Conservation (phyloP, 2,888 invertebrate species). For the Meandrusa payeni region DNA sequence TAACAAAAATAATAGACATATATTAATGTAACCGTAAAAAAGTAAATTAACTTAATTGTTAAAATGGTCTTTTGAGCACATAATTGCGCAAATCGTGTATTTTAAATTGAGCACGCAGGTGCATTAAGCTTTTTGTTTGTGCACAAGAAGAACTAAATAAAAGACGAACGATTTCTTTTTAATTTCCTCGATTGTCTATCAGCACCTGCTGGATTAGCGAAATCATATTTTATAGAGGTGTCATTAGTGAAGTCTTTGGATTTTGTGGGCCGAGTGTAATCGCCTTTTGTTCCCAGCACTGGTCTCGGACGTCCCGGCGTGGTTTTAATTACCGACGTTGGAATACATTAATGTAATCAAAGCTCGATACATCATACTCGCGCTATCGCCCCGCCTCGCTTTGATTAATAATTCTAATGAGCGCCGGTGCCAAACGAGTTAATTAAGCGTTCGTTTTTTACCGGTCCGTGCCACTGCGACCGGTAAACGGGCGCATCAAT, state of each 20-base stretch:
- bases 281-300: constrained; percentile 41
- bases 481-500: constrained; percentile 77
- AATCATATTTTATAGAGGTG: constrained; percentile 47
- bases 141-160: constrained; percentile 2
- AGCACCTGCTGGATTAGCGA: constrained; percentile 43
- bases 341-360: constrained; percentile 78
- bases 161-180: constrained; percentile 23
- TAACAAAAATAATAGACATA: too few species aligned
- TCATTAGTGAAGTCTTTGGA: constrained; percentile 45
- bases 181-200: constrained; percentile 30
- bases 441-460: constrained; percentile 77
- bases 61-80: constrained; percentile 12
- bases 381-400: constrained; percentile 72
- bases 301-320: constrained; percentile 58
- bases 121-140: constrained; percentile 23
- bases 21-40: too few species aligned
- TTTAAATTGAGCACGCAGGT: constrained; percentile 24
- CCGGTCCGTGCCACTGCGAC: constrained; percentile 62
- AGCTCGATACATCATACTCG: constrained; percentile 77
- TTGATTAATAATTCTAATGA: constrained; percentile 81
- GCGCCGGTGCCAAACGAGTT: constrained; percentile 80
- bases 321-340: constrained; percentile 71
- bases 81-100: constrained; percentile 18
- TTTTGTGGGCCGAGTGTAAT: constrained; percentile 25
- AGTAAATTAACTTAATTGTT: constrained; percentile 13